Conservation (phyloP, 2,113 vertebrate genomes). For the Hystrix brachyura region DNA sequence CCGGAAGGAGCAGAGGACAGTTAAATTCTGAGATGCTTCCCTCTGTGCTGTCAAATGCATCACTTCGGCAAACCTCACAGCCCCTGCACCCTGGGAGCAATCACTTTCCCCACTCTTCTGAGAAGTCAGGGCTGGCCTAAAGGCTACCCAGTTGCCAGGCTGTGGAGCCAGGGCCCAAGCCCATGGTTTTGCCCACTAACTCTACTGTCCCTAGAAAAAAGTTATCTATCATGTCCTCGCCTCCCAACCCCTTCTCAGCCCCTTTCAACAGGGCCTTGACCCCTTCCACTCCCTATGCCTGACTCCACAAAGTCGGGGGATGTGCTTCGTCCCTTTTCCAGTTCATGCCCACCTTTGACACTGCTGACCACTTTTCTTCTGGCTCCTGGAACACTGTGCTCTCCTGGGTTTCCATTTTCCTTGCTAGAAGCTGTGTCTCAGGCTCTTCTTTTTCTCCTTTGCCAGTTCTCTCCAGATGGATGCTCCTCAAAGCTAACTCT, state of each 20-base stretch:
- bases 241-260: background rate
- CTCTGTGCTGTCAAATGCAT: fast-evolving
- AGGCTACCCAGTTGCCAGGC: background rate
- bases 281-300: background rate
- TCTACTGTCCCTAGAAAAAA: background rate
- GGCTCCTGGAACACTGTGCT: fast-evolving
- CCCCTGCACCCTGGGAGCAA: background rate
- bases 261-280: background rate
- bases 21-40: background rate
- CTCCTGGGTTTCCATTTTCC: background rate
- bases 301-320: background rate
- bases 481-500: background rate
- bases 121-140: background rate
- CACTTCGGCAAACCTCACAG: background rate
- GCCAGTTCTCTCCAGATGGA: background rate
- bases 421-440: background rate
- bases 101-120: background rate
- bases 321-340: background rate
- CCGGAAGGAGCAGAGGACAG: no score
- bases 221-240: background rate
- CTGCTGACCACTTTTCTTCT: background rate
- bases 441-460: background rate
- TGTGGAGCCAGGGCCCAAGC: fast-evolving
- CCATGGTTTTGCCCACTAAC: background rate
- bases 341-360: background rate